Evolutionary conservation across 1,140 invertebrate species (phyloP), one percentile per base, ranked within the genome.

Genomic region (Hyposmocoma kahamanoa): DNA sequence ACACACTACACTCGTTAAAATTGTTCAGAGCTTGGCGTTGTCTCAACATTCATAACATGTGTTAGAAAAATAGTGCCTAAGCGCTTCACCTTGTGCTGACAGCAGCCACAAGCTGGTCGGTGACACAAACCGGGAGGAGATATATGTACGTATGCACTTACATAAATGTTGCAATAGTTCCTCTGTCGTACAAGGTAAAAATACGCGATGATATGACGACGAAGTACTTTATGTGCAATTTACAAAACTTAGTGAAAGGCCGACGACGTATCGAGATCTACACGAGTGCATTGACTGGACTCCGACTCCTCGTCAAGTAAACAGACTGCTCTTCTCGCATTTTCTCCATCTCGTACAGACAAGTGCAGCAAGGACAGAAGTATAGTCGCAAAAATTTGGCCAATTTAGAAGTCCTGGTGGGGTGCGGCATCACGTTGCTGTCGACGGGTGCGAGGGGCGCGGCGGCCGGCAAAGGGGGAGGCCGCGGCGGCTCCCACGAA

Each of bases 301-400:
- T 47, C 44, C 50, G 53, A 22, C 49, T 43, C 43, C 59, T 68
- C 18, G 56, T 57, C 34, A 53, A 60, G 38, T 62, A 64, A 13
- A 39, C 44, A 0, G 62, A 64, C 26, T 50, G 50, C 15, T 69
- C 50, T 1, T 78, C 67, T 21, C 56, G 56, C 60, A 76, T 71
- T 46, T 66, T 72, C 44, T 84, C 81, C 32, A 83, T 58, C 46
- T 74, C 67, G 34, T 84, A 83, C 4, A 84, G 60, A 45, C 81
- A 83, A 13, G 65, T 74, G 42, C 79, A 83, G 55, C 81, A 84
- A 15, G 81, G 77, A 52, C 79, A 84, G 39, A 84, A 84, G 47
- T 83, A 84, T 3, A 83, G 57, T 18, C 81, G 72, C 17, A 84
- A 54, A 59, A 84, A 84, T 50, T 65, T 64, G 0, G 81, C 81